phyloP scores from a whole-genome alignment of 1,140 invertebrate species.

The Teleopsis dalmanni region DNA sequence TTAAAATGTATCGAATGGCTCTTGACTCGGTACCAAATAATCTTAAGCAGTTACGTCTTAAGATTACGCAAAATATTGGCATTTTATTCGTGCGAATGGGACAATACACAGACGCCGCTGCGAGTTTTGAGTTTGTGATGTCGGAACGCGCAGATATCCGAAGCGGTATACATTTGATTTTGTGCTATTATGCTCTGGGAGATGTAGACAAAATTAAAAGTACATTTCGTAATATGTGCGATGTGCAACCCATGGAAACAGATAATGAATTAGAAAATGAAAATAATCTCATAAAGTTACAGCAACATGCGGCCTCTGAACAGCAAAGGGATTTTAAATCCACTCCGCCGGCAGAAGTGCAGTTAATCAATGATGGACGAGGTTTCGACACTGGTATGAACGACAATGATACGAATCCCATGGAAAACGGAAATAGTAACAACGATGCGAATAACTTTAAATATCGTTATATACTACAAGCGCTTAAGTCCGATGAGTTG shows the following conservation, averaged over 20 bases:
- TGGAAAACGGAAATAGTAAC: not conserved
- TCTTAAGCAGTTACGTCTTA: conserved; percentile 85
- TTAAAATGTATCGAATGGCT: conserved; percentile 97
- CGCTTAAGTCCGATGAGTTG: conserved; percentile 72
- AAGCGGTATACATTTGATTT: conserved; percentile 80
- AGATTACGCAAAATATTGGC: conserved; percentile 98
- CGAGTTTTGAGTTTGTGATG: conserved; percentile 97
- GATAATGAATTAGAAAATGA: conserved; percentile 71
- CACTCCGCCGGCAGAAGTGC: not conserved
- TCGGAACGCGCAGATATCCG: conserved; percentile 86
- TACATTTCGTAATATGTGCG: conserved; percentile 82
- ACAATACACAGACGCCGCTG: conserved; percentile 90
- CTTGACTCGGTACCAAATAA: conserved; percentile 89
- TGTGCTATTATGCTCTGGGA: conserved; percentile 88
- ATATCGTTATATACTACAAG: conserved; percentile 54
- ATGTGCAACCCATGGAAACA: conserved; percentile 74
- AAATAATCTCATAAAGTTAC: conserved; percentile 32
- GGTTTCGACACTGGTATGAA: conserved; percentile 21
- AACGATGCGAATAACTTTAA: not conserved
- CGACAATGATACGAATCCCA: conserved; percentile 3
- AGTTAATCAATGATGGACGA: conserved; percentile 13
- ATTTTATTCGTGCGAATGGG: conserved; percentile 92
- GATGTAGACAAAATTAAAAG: conserved; percentile 93
- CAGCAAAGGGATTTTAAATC: conserved; percentile 17
- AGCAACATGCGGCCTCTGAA: conserved; percentile 23